A percentile compares a stretch with the other conserved stretches of the same genome.
Evolutionary conservation across 2,888 invertebrate genomes (phyloP).

Genomic region (Ichneumoninae sp.): DNA sequence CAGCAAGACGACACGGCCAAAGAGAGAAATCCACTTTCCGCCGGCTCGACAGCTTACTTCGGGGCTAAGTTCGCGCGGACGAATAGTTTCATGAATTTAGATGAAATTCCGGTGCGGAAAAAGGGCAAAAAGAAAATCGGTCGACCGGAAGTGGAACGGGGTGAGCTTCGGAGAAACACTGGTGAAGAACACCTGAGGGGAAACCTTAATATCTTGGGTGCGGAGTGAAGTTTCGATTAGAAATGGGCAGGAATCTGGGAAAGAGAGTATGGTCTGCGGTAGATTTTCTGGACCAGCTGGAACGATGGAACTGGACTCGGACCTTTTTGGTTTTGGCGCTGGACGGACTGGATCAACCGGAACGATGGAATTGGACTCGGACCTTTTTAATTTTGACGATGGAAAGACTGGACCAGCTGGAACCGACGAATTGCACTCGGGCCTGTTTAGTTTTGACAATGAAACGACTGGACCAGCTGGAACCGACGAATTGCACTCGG

Average conservation of each 20-base stretch:
- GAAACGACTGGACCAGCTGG: neutral
- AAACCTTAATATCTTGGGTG: neutral
- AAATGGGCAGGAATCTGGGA: neutral
- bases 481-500: neutral
- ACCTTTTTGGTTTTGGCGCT: neutral
- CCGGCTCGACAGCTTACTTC: conserved; percentile 58
- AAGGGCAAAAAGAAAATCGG: neutral
- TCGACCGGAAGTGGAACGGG: neutral
- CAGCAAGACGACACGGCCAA: neutral
- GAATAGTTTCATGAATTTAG: conserved; percentile 74
- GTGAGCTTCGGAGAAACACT: neutral
- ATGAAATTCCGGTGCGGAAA: conserved; percentile 63
- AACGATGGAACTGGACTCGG: neutral
- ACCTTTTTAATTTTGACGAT: no score
- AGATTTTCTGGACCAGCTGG: neutral
- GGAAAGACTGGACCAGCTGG: neutral
- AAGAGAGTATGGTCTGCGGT: neutral
- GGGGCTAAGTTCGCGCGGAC: conserved; percentile 37
- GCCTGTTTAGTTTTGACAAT: neutral
- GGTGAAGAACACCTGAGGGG: neutral
- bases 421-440: neutral
- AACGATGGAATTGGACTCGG: no score
- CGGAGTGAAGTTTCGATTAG: neutral
- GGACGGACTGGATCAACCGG: no score
- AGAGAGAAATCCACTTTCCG: conserved; percentile 32